Conservation (phyloP, 2,113 vertebrate species). For the Onychostoma macrolepis region DNA sequence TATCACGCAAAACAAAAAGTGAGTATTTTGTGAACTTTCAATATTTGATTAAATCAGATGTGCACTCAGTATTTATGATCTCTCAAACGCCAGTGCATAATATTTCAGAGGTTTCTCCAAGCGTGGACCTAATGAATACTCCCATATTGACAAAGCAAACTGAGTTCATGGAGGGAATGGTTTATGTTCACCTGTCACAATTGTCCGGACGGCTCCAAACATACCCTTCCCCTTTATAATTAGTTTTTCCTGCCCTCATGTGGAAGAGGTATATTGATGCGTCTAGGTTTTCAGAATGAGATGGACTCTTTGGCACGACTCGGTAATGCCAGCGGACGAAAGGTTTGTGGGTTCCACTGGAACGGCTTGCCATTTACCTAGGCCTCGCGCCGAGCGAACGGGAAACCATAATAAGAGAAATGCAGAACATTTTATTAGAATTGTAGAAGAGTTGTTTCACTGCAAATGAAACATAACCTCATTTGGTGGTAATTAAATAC, state of each 20-base stretch:
- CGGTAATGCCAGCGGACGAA: neutral
- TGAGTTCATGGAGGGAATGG: slow-evolving; percentile 29
- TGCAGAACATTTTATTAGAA: slow-evolving; percentile 57
- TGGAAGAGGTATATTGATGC: slow-evolving; percentile 36
- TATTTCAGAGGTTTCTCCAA: neutral
- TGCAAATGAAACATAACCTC: slow-evolving; percentile 64
- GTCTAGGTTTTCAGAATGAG: slow-evolving; percentile 17
- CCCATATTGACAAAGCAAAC: slow-evolving; percentile 22
- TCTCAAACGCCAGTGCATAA: neutral
- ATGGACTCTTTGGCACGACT: slow-evolving; percentile 27
- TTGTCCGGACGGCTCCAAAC: slow-evolving; percentile 31
- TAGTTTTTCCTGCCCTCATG: slow-evolving; percentile 11
- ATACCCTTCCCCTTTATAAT: slow-evolving; percentile 28
- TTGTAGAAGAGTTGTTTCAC: slow-evolving; percentile 50
- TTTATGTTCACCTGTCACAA: slow-evolving; percentile 27
- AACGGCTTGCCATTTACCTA: slow-evolving; percentile 16
- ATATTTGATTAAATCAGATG: neutral
- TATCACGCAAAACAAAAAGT: neutral
- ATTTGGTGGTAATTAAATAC: slow-evolving; percentile 69
- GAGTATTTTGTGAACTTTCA: neutral
- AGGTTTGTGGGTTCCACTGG: slow-evolving; percentile 10
- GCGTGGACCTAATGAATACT: slow-evolving; percentile 10
- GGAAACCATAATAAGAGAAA: slow-evolving; percentile 22
- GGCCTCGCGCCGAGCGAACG: neutral
- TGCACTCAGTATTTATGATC: neutral